phyloP scores from a whole-genome alignment of 1,140 invertebrate species.

The Calephelis virginiensis region DNA sequence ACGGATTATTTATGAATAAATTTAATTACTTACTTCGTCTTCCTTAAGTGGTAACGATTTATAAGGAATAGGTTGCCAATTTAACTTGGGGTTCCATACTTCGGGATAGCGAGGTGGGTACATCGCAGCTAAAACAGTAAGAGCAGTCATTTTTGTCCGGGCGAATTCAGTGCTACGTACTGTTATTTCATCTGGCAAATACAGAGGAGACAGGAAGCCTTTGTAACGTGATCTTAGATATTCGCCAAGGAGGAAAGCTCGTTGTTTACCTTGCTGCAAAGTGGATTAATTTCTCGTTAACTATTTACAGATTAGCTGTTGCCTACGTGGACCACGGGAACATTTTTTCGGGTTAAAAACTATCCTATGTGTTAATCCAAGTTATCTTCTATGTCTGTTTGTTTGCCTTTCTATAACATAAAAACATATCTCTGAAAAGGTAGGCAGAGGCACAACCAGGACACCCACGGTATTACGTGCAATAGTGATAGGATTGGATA shows the following conservation, averaged over 20 bases:
- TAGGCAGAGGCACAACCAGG: no score
- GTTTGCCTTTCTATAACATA: no score
- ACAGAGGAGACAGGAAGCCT: constrained; percentile 53
- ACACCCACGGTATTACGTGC: no score
- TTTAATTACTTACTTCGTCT: constrained; percentile 71
- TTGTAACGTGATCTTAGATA: constrained; percentile 62
- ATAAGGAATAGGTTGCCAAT: constrained; percentile 80
- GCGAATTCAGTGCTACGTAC: constrained; percentile 76
- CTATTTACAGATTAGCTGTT: no score
- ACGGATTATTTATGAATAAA: not conserved
- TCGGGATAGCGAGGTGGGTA: constrained; percentile 72
- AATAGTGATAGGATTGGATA: no score
- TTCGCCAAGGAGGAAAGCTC: constrained; percentile 59
- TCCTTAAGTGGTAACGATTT: constrained; percentile 55
- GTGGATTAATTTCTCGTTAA: not conserved
- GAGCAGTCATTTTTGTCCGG: constrained; percentile 80
- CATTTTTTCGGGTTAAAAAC: no score
- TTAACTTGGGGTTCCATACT: constrained; percentile 68
- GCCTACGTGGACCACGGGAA: no score
- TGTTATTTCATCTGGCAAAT: constrained; percentile 71
- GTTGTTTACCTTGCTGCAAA: constrained; percentile 68
- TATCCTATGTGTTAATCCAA: no score
- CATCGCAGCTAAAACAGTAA: constrained; percentile 78
- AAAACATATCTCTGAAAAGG: no score
- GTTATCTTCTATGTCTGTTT: no score